Evolutionary conservation across 2,113 vertebrate species (phyloP), one percentile per base, ranked within the genome.

Genomic region (Plectropomus leopardus): DNA sequence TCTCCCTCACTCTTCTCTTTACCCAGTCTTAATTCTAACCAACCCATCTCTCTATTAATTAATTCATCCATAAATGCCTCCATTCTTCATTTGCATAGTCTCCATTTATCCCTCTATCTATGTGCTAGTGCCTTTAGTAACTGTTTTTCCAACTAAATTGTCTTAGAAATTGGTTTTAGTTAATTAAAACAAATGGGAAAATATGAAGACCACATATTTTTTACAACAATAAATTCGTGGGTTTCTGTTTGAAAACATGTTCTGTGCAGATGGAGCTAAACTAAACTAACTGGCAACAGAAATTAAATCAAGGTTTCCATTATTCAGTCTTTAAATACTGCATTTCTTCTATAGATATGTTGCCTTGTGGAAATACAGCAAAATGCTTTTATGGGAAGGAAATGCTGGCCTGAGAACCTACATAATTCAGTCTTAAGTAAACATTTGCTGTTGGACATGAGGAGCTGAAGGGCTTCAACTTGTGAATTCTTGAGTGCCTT

Each of bases 301-400:
- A 32, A 15, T 7, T 42, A 23, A 61, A 51, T 5, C 4, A 24
- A 75, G 3, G 9, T 36, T 45, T 9, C 0, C 21, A 2, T 57
- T 59, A 34, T 72, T 28, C 19, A 36, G 17, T 23, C 34, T 60
- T 30, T 40, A 3, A 50, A 40, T 61, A 28, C 19, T 69, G 50
- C 45, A 58, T 81, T 61, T 80, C 66, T 60, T 47, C 42, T 71
- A 57, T 50, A 42, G 13, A 60, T 67, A 50, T 72, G 63, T 57
- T 76, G 63, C 54, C 78, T 30, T 30, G 36, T 75, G 77, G 65
- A 67, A 30, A 70, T 58, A 87, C 77, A 86, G 50, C 50, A 78
- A 66, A 84, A 78, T 77, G 71, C 75, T 86, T 89, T 89, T 72
- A 89, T 80, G 75, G 72, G 45, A 61, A 34, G 19, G 24, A 70